Percentiles rank a stretch among this genome's conserved stretches.
phyloP scores from a whole-genome alignment of 2,113 vertebrate genomes.

The Todiramphus chloris region DNA sequence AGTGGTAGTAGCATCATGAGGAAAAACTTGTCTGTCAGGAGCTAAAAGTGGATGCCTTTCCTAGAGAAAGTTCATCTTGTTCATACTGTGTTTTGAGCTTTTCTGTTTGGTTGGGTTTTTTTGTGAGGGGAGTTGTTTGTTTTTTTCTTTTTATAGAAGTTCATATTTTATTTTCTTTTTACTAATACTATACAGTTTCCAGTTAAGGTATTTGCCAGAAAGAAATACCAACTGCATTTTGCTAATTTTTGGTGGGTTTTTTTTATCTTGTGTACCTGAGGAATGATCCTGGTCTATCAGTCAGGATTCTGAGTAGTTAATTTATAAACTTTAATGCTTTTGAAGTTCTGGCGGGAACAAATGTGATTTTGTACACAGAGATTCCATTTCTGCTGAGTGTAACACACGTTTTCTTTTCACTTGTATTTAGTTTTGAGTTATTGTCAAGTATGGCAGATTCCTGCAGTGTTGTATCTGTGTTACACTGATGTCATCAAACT shows the following conservation, averaged over 20 bases:
- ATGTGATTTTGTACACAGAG: not conserved
- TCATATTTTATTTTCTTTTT: not conserved
- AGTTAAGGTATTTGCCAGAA: not conserved
- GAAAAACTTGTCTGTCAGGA: not conserved
- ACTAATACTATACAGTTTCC: not conserved
- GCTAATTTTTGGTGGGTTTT: not conserved
- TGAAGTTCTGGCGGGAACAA: not conserved
- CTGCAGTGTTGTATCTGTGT: slow-evolving; percentile 87
- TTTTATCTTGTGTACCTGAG: not conserved
- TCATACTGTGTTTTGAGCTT: not conserved
- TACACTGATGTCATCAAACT: slow-evolving; percentile 87
- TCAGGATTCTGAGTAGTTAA: not conserved
- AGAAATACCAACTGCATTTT: not conserved
- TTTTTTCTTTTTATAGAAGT: not conserved
- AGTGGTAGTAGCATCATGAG: not conserved
- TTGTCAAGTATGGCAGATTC: slow-evolving; percentile 87
- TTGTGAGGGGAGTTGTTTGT: not conserved
- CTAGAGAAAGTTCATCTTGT: not conserved
- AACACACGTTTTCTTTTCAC: rapidly evolving
- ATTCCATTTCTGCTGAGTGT: not conserved
- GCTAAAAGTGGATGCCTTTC: not conserved
- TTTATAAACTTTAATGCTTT: not conserved
- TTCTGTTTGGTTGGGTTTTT: not conserved
- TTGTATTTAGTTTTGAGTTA: slow-evolving; percentile 85
- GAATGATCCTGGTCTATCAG: not conserved